A percentile compares a stretch with the other conserved stretches of the same genome.
Evolutionary conservation across 2,888 invertebrate species (phyloP).

Genomic region (Leucoma salicis): DNA sequence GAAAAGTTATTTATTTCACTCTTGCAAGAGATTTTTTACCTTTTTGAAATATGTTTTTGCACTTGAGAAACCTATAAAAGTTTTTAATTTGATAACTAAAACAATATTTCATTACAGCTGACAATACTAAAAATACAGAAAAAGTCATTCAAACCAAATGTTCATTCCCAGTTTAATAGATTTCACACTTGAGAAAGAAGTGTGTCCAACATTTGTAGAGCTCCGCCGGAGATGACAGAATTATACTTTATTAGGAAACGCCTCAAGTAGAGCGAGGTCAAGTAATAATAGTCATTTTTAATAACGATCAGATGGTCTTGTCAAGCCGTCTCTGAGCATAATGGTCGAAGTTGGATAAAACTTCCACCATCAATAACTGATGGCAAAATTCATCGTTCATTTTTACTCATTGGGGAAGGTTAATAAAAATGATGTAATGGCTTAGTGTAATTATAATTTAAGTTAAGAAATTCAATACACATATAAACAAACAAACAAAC

Average conservation of each 20-base stretch:
- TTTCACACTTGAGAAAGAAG: conserved; percentile 44
- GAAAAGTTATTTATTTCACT: no score
- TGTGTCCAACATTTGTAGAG: conserved; percentile 40
- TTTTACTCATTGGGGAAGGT: conserved; percentile 26
- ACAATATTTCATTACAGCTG: conserved; percentile 32
- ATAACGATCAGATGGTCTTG: conserved; percentile 60
- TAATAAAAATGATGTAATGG: conserved; percentile 14
- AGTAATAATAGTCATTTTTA: conserved; percentile 47
- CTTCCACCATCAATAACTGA: conserved; percentile 70
- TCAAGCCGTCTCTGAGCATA: conserved; percentile 52
- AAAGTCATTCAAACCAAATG: conserved; percentile 57
- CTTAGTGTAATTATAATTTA: conserved; percentile 9
- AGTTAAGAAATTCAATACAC: no score
- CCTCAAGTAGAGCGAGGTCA: conserved; percentile 31
- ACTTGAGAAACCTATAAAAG: background rate
- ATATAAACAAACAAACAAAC: no score
- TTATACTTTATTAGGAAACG: conserved; percentile 25
- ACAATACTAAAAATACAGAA: conserved; percentile 43
- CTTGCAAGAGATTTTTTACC: no score
- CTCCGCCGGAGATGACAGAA: conserved; percentile 18
- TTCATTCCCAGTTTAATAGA: conserved; percentile 50
- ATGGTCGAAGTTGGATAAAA: conserved; percentile 63
- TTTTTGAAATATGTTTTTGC: no score
- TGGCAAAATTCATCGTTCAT: conserved; percentile 37
- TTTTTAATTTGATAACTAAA: conserved; percentile 5